phyloP scores from a whole-genome alignment of 2,888 invertebrate genomes.

The Chalcosyrphus nemorum region DNA sequence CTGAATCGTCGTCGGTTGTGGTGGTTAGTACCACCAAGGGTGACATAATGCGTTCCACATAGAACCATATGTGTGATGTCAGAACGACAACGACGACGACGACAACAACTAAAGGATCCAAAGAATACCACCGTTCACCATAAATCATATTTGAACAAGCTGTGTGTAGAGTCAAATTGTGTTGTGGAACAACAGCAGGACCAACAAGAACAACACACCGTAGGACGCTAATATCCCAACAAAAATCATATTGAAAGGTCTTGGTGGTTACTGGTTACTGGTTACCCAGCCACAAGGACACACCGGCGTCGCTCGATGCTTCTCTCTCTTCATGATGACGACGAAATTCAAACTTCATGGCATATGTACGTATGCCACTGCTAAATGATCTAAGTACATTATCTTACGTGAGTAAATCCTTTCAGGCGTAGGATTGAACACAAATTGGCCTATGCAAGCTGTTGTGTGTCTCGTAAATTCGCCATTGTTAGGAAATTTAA shows the following conservation, averaged over 20 bases:
- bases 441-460: constrained; percentile 68
- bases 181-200: constrained; percentile 26
- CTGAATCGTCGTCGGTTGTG: constrained; percentile 37
- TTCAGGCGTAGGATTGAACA: constrained; percentile 45
- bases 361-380: constrained; percentile 1
- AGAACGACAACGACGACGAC: constrained; percentile 14
- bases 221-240: constrained; percentile 41
- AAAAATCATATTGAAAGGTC: constrained; percentile 56
- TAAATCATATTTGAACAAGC: constrained; percentile 69
- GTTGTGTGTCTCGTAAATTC: constrained; percentile 64
- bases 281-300: constrained; percentile 51
- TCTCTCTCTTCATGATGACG: constrained; percentile 17
- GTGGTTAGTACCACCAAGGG: constrained; percentile 63
- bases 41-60: constrained; percentile 54
- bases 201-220: constrained; percentile 25
- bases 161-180: constrained; percentile 43
- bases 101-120: constrained; percentile 36
- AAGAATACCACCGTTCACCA: constrained; percentile 60
- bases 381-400: constrained; percentile 58
- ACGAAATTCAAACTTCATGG: constrained; percentile 18
- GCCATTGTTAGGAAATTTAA: constrained; percentile 51
- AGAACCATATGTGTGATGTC: constrained; percentile 59
- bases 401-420: constrained; percentile 66
- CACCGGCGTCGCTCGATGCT: not conserved
- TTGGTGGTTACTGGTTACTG: constrained; percentile 39